Conservation (phyloP, 2,113 vertebrate species). For the Eurypyga helias region DNA sequence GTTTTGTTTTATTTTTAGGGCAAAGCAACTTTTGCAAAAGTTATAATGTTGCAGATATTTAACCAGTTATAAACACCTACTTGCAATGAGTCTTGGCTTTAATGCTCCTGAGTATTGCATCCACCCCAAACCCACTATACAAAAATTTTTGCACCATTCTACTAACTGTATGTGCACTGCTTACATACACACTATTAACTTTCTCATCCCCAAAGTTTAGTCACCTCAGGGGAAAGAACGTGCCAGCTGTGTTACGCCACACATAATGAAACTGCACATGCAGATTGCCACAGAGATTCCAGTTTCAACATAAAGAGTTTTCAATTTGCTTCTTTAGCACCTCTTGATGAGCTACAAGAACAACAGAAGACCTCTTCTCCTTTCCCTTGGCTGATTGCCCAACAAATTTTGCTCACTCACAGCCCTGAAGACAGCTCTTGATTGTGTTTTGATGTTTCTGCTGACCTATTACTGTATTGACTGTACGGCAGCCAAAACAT, state of each 20-base stretch:
- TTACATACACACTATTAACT: not conserved
- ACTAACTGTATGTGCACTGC: not conserved
- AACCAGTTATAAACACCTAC: not conserved
- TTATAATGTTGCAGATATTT: not conserved
- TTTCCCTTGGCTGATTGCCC: constrained; percentile 52
- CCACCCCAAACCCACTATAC: not conserved
- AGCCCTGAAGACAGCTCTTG: constrained; percentile 81
- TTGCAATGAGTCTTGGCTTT: not conserved
- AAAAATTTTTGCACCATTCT: not conserved
- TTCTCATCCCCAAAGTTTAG: not conserved
- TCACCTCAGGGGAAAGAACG: not conserved
- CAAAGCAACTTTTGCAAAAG: not conserved
- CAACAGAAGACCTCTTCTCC: not conserved
- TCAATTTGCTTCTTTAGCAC: not conserved
- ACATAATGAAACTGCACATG: not conserved
- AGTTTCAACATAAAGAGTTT: not conserved
- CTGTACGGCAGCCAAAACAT: constrained; percentile 88
- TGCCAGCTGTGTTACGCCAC: not conserved
- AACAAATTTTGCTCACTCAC: constrained; percentile 72
- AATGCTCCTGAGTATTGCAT: not conserved
- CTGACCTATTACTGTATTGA: constrained; percentile 86
- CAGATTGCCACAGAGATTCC: not conserved
- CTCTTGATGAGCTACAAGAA: not conserved
- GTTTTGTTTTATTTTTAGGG: not conserved
- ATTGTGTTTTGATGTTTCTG: constrained; percentile 96